phyloP scores from a whole-genome alignment of 2,888 invertebrate genomes.

The Mesochorus sp. region DNA sequence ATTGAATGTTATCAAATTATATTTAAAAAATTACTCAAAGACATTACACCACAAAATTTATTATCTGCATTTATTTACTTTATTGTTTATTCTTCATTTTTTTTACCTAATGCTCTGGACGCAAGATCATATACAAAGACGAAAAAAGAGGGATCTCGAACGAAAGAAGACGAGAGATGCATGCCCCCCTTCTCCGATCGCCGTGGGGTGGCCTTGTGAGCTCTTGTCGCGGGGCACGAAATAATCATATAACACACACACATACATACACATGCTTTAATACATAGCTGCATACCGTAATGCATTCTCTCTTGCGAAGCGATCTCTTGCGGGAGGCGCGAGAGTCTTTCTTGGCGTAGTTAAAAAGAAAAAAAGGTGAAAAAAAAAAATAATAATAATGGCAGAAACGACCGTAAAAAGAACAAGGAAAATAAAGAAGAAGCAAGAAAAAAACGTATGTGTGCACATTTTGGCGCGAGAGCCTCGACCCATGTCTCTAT shows the following conservation, averaged over 20 bases:
- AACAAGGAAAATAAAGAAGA: neutral
- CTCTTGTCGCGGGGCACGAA: constrained; percentile 68
- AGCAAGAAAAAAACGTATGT: neutral
- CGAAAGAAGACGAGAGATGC: too few species aligned
- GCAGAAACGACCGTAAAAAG: neutral
- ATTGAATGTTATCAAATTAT: too few species aligned
- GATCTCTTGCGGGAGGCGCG: constrained; percentile 50
- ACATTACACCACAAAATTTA: too few species aligned
- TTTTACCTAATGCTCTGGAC: too few species aligned
- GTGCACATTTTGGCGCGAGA: neutral
- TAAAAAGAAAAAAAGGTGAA: neutral
- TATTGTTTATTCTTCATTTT: too few species aligned
- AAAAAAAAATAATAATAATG: neutral
- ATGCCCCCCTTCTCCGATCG: constrained; percentile 71
- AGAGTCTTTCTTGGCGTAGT: constrained; percentile 16
- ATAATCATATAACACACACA: constrained; percentile 79
- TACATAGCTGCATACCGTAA: constrained; percentile 79
- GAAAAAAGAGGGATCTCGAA: neutral
- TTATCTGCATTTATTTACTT: too few species aligned
- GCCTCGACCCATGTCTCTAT: too few species aligned
- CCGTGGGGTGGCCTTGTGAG: constrained; percentile 77
- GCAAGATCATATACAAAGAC: neutral
- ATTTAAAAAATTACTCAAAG: too few species aligned
- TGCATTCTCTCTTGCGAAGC: constrained; percentile 52
- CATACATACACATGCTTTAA: constrained; percentile 75